These are phyloP conservation scores for Therioaphis trifolii DNA, from an alignment of 2,888 invertebrate species.

Conservation along the genomic window DNA sequence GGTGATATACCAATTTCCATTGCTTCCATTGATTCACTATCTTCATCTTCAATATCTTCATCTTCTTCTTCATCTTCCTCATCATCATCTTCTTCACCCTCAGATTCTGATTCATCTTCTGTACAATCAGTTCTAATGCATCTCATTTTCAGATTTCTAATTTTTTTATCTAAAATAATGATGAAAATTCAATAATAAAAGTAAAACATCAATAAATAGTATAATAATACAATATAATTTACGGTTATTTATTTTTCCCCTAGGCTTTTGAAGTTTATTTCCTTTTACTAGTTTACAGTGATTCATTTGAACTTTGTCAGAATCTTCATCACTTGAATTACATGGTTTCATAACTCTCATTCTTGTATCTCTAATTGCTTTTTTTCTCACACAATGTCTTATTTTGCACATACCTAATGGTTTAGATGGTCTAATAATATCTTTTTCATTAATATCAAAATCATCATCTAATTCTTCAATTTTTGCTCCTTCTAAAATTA, in stretches of 20 bases:
- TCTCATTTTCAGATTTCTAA: conserved; percentile 54
- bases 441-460: conserved; percentile 59
- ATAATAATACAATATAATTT: conserved; percentile 2
- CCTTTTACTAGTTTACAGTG: conserved; percentile 53
- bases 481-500: conserved; percentile 59
- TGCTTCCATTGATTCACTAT: conserved; percentile 64
- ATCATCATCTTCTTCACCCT: conserved; percentile 66
- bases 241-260: conserved; percentile 56
- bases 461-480: conserved; percentile 59
- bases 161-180: conserved; percentile 56
- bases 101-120: conserved; percentile 67
- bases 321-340: conserved; percentile 58
- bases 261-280: conserved; percentile 49
- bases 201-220: neutral
- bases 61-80: conserved; percentile 64
- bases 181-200: neutral
- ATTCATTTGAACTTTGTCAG: conserved; percentile 58
- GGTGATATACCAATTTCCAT: conserved; percentile 60
- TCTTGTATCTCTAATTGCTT: conserved; percentile 55
- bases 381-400: conserved; percentile 55
- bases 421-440: conserved; percentile 56
- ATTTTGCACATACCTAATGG: conserved; percentile 59
- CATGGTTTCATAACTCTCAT: conserved; percentile 59
- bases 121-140: conserved; percentile 56
- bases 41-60: conserved; percentile 65